phyloP scores from a whole-genome alignment of 64 coral and sea anemone genomes.

The Orbicella faveolata region DNA sequence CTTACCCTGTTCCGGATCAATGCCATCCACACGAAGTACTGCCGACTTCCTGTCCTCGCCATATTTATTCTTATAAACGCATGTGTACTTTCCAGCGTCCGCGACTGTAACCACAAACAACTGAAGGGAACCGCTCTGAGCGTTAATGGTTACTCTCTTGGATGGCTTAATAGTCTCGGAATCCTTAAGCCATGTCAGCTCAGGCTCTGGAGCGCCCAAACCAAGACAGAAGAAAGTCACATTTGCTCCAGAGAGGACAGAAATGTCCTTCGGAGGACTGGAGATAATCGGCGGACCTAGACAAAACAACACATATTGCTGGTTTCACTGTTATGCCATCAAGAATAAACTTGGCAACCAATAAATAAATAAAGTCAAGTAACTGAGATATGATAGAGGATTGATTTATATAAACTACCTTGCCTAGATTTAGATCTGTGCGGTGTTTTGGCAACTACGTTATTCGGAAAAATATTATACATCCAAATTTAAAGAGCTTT shows the following conservation, averaged over 20 bases:
- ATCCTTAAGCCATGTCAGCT: conserved; percentile 60
- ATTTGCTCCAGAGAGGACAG: conserved; percentile 61
- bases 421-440: no score
- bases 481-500: no score
- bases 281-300: conserved; percentile 67
- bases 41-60: conserved; percentile 47
- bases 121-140: not conserved
- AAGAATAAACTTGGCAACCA: no score
- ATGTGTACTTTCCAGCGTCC: conserved; percentile 65
- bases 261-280: conserved; percentile 28
- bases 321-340: no score
- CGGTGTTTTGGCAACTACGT: no score
- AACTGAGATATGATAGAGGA: no score
- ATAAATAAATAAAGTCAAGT: no score
- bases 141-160: not conserved
- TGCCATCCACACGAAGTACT: conserved; percentile 58
- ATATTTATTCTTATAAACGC: conserved; percentile 31
- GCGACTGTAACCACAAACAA: conserved; percentile 9
- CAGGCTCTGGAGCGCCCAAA: conserved; percentile 40
- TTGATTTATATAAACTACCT: no score
- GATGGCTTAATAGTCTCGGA: conserved; percentile 1
- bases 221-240: conserved; percentile 66
- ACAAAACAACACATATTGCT: not conserved
- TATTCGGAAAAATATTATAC: no score
- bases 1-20: conserved; percentile 31